Conservation (phyloP, 2,113 vertebrate species). For the Phrynosoma platyrhinos region DNA sequence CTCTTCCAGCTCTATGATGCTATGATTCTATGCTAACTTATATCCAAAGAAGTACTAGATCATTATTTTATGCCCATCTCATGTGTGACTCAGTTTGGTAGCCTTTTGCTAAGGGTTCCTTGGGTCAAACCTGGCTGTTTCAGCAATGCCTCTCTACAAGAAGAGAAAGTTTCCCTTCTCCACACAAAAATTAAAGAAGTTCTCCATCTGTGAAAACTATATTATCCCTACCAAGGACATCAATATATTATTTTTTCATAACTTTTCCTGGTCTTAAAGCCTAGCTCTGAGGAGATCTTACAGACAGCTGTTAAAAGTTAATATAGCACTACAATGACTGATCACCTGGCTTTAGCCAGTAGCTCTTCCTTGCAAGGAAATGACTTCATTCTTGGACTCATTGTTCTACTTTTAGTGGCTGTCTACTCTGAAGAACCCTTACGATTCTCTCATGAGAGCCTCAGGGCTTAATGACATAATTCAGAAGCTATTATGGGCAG, state of each 20-base stretch:
- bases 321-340: background rate
- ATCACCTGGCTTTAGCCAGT: background rate
- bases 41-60: too few relatives aligned
- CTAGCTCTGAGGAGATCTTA: background rate
- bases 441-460: too few relatives aligned
- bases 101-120: too few relatives aligned
- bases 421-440: too few relatives aligned
- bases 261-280: background rate
- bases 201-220: background rate
- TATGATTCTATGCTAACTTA: too few relatives aligned
- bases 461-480: background rate
- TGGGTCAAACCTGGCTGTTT: too few relatives aligned
- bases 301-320: background rate
- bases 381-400: background rate
- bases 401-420: background rate
- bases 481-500: background rate
- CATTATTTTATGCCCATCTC: too few relatives aligned
- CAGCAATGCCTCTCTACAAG: background rate
- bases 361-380: background rate
- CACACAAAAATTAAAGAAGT: background rate
- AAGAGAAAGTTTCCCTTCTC: too few relatives aligned
- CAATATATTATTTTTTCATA: background rate
- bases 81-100: too few relatives aligned
- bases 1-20: too few relatives aligned
- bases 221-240: background rate